Evolutionary conservation across 2,797 vertebrate genomes (phyloP).

Genomic region (Phylloscopus collybita): DNA sequence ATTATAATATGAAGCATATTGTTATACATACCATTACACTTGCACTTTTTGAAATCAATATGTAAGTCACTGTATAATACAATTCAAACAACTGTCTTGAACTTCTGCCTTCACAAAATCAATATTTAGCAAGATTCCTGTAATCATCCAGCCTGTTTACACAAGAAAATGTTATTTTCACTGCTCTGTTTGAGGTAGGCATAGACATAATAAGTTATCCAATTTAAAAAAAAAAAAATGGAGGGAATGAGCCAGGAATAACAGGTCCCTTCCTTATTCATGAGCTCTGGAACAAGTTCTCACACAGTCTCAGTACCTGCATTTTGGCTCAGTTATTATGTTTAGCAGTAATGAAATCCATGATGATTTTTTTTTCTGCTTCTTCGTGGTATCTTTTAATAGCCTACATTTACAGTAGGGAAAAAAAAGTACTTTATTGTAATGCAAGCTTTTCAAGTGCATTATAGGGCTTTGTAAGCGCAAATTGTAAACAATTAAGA

Average conservation of each 20-base stretch:
- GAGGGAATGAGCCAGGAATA: not conserved
- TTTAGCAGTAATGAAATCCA: not conserved
- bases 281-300: not conserved
- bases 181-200: not conserved
- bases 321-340: not conserved
- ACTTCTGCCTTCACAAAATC: conserved; percentile 11
- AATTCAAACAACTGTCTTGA: not conserved
- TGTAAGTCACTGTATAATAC: not conserved
- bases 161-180: conserved; percentile 14
- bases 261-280: not conserved
- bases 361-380: not conserved
- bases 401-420: not conserved
- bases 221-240: not conserved
- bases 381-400: not conserved
- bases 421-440: not conserved
- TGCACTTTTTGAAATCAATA: not conserved
- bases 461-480: not conserved
- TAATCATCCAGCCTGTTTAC: not conserved
- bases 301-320: not conserved
- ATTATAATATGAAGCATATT: not conserved
- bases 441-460: not conserved
- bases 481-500: not conserved
- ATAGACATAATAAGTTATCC: not conserved
- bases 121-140: conserved; percentile 31
- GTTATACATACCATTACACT: not conserved